A percentile compares a stretch with the other conserved stretches of the same genome.
phyloP scores from a whole-genome alignment of 1,140 invertebrate genomes.

The Manduca sexta region DNA sequence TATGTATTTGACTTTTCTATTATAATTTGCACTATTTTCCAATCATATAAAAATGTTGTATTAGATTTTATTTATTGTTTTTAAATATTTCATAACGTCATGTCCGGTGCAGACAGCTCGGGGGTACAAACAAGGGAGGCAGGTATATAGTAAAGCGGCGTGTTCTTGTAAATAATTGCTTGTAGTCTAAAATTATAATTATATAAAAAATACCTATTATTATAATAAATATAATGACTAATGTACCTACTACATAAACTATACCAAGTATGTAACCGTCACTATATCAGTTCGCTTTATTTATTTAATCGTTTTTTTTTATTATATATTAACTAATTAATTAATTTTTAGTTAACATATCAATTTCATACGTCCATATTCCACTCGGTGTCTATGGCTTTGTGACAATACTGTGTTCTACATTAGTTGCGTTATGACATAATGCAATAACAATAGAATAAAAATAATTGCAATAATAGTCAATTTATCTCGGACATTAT shows the following conservation, averaged over 20 bases:
- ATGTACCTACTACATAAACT: constrained; percentile 21
- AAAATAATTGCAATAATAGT: too few relatives aligned
- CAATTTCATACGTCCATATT: too few relatives aligned
- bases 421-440: too few relatives aligned
- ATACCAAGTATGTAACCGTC: constrained; percentile 9
- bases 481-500: too few relatives aligned
- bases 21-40: too few relatives aligned
- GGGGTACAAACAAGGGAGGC: constrained; percentile 27
- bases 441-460: too few relatives aligned
- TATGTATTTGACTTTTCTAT: too few relatives aligned
- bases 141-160: constrained; percentile 46
- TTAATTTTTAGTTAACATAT: not conserved
- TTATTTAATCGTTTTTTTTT: constrained; percentile 13
- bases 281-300: constrained; percentile 15
- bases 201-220: constrained; percentile 31
- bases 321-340: not conserved
- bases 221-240: constrained; percentile 22
- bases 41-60: too few relatives aligned
- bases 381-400: too few relatives aligned
- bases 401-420: too few relatives aligned
- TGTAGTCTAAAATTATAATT: constrained; percentile 47
- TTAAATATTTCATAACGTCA: too few relatives aligned
- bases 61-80: not conserved
- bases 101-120: not conserved
- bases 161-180: constrained; percentile 59